Evolutionary conservation across 2,113 vertebrate genomes (phyloP), one percentile per base, ranked within the genome.

Genomic region (Salminus brasiliensis): DNA sequence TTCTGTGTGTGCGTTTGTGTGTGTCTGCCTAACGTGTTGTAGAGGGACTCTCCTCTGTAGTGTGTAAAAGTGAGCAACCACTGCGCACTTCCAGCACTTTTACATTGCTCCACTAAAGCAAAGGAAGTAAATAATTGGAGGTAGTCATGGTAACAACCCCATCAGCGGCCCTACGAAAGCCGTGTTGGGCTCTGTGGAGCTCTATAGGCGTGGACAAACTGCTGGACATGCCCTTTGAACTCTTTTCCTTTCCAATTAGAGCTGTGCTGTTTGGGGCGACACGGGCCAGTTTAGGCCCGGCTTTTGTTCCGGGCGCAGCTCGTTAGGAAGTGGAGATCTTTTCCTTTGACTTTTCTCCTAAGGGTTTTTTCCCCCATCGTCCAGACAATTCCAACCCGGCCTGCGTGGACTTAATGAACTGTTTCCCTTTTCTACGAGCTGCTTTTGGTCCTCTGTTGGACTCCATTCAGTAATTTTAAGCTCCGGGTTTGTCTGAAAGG

Each of bases 81-180:
- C 69, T 73, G 47, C 45, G 43, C 77, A 32, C 60, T 65, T 60
- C 47, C 47, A 80, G 79, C 74, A 74, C 39, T 78, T 79, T 85
- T 70, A 59, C 83, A 78, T 85, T 81, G 76, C 82, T 83, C 76
- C 68, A 85, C 84, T 74, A 66, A 74, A 83, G 52, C 78, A 87
- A 88, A 90, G 89, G 86, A 93, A 92, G 91, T 94, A 90, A 92
- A 92, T 93, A 90, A 90, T 88, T 93, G 83, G 78, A 73, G 32
- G 91, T 93, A 92, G 85, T 89, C 88, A 91, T 93, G 88, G 93
- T 83, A 91, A 91, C 92, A 73, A 76, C 76, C 60, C 66, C 21
- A 11, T 47, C 41, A 47, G 72, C 77, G 39, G 67, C 67, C 79
- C 78, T 78, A 84, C 72, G 83, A 85, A 86, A 82, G 84, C 86